phyloP scores from a whole-genome alignment of 2,113 vertebrate genomes.

The Scortum barcoo region DNA sequence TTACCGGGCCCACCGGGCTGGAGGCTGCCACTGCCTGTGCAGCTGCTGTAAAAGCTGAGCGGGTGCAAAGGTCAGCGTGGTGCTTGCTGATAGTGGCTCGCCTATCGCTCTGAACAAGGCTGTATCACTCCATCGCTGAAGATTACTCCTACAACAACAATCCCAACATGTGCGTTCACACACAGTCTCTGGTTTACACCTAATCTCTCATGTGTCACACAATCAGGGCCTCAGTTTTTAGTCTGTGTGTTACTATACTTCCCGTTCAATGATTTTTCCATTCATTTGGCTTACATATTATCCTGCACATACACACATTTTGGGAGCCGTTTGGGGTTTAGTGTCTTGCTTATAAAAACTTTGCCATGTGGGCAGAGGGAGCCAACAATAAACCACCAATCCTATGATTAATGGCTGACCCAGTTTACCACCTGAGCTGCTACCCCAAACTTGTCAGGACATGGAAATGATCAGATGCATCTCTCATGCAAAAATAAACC shows the following conservation, averaged over 20 bases:
- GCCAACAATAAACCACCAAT: neutral
- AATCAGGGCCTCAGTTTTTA: neutral
- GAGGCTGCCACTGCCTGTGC: slow-evolving; percentile 15
- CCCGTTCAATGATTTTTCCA: neutral
- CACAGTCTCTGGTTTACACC: neutral
- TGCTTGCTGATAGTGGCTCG: slow-evolving; percentile 33
- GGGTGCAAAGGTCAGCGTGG: slow-evolving; percentile 56
- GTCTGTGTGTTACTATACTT: neutral
- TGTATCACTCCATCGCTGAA: slow-evolving; percentile 2
- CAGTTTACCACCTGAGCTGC: neutral
- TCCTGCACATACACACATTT: neutral
- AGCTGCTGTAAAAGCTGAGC: slow-evolving; percentile 35
- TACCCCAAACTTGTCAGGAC: neutral
- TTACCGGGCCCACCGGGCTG: slow-evolving; percentile 17
- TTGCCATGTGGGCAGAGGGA: neutral
- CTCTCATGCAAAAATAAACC: neutral
- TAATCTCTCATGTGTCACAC: neutral
- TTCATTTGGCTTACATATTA: neutral
- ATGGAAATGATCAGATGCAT: neutral
- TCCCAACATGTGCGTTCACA: neutral
- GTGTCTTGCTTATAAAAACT: neutral
- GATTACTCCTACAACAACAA: slow-evolving; percentile 34
- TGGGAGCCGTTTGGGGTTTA: neutral
- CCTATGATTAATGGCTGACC: neutral
- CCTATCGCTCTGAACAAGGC: slow-evolving; percentile 19